A percentile compares a stretch with the other conserved stretches of the same genome.
Conservation (phyloP, 2,113 vertebrate species). For the Gasterosteus nipponicus region DNA sequence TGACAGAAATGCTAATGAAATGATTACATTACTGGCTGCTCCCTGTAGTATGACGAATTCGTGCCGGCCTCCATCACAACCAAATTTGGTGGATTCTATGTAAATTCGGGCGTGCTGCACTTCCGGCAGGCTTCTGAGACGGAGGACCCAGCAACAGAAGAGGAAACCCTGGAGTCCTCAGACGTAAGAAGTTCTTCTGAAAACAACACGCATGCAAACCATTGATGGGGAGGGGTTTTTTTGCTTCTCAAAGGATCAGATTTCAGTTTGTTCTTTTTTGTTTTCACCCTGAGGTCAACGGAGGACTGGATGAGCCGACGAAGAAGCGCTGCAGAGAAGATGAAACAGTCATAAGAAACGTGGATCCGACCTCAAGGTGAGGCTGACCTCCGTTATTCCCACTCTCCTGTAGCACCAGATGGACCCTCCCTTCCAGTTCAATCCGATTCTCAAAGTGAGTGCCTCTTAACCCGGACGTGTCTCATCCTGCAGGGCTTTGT, state of each 20-base stretch:
- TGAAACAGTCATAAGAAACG: conserved; percentile 78
- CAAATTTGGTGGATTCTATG: conserved; percentile 94
- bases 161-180: conserved; percentile 78
- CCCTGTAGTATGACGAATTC: conserved; percentile 91
- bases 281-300: conserved; percentile 81
- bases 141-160: conserved; percentile 80
- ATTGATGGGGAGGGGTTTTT: too few species aligned
- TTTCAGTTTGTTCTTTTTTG: not conserved
- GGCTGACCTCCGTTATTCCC: conserved; percentile 13
- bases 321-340: conserved; percentile 85
- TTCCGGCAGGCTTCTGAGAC: conserved; percentile 90
- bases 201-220: not conserved
- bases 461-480: not conserved
- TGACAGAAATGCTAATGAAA: not conserved
- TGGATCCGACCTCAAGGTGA: conserved; percentile 86
- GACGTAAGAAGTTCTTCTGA: conserved; percentile 80
- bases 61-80: conserved; percentile 94
- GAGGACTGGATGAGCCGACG: conserved; percentile 82
- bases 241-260: not conserved
- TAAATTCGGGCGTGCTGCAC: conserved; percentile 91
- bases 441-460: not conserved
- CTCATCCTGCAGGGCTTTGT: conserved; percentile 60
- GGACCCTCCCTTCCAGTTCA: not conserved
- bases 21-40: not conserved
- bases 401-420: not conserved